Evolutionary conservation across 1,140 invertebrate genomes (phyloP), one percentile per base, ranked within the genome.

Genomic region (Drosophila pallidifrons): DNA sequence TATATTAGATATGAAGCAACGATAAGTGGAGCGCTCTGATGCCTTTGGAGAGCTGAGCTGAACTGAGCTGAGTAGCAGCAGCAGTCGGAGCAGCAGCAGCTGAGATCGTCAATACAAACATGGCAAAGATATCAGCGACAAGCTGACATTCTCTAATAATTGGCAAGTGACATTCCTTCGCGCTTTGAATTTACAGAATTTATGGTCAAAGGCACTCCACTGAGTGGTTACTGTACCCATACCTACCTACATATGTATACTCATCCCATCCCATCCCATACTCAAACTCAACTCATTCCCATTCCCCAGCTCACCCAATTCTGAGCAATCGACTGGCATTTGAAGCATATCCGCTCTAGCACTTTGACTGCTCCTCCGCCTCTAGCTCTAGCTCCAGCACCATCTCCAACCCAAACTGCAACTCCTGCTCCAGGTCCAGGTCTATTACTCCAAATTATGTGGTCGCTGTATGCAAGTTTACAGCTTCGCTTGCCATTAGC

Each of bases 1-100:
- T 89, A 88, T 89, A 88, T 88, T 88, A 88, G 83, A 88, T 88
- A 88, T 88, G 83, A 88, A 82, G 85, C 83, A 88, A 82, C 83
- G 83, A 88, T 88, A 88, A 88, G 83, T 87, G 83, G 83, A 87
- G 85, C 83, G 85, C 78, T 80, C 59, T 51, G 59, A 73, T 70
- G 75, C 73, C 75, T 82, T 60, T 73, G 58, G 57, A 68, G 65
- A 60, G 55, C 75, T 72, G 64, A 68, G 77, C 51, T 38, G 5
- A 28, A n/a, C 46, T 47, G 15, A 47, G 46, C 46, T 45, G 43
- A 80, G 59, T 43, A 60, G 15, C 41, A 38, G 28, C 63, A 65
- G 74, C 54, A 75, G 72, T 49, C 70, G 60, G 73, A 68, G 68
- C 70, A 38, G 32, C 73, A 65, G 74, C 77, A 61, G 77, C 67